These are phyloP conservation scores for Cassiopea xamachana DNA, from an alignment of 30 jellyfish, hydroid and myxozoan species.

Conservation along the genomic window DNA sequence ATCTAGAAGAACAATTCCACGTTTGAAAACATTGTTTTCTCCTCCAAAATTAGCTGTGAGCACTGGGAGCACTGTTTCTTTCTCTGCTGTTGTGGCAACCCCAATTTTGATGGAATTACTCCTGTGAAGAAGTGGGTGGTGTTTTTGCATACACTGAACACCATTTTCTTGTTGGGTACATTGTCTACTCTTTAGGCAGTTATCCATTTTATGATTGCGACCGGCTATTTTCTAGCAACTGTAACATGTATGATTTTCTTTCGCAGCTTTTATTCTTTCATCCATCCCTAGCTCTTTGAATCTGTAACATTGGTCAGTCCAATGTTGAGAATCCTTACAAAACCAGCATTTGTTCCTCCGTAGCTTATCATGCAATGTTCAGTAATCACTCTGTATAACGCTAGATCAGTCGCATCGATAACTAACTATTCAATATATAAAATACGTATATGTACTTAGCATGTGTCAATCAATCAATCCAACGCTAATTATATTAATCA, in stretches of 20 bases:
- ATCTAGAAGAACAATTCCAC: slow-evolving; percentile 65
- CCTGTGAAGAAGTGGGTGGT: slow-evolving; percentile 56
- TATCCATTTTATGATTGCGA: slow-evolving; percentile 49
- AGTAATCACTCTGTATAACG: too few relatives aligned
- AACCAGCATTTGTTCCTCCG: slow-evolving; percentile 68
- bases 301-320: slow-evolving; percentile 62
- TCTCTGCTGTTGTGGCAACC: slow-evolving; percentile 53
- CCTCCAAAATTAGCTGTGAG: slow-evolving; percentile 68
- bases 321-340: slow-evolving; percentile 53
- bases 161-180: slow-evolving; percentile 42
- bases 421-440: too few relatives aligned
- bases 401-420: too few relatives aligned
- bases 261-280: slow-evolving; percentile 50
- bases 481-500: too few relatives aligned
- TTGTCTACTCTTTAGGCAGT: slow-evolving; percentile 45
- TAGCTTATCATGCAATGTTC: slow-evolving; percentile 44
- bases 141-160: slow-evolving; percentile 36
- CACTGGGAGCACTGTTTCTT: slow-evolving; percentile 42
- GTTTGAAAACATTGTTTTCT: slow-evolving; percentile 43
- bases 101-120: slow-evolving; percentile 22
- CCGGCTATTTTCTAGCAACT: slow-evolving; percentile 66
- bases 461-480: too few relatives aligned
- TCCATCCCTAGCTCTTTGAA: slow-evolving; percentile 37
- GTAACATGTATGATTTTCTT: slow-evolving; percentile 64
- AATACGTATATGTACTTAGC: too few relatives aligned